Conservation (phyloP, 1,140 invertebrate species). For the Sitophilus oryzae region DNA sequence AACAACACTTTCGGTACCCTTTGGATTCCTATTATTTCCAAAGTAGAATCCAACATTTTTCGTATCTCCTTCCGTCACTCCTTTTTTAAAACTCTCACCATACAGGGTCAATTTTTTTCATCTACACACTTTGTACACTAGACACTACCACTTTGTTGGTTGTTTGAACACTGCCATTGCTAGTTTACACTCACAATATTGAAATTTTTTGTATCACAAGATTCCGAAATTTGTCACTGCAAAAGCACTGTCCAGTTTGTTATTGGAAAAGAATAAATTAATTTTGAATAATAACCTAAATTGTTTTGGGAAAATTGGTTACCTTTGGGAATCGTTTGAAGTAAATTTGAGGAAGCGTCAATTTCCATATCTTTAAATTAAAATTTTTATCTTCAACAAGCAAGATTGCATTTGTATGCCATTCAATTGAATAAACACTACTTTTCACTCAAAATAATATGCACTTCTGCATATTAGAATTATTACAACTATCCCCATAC, state of each 20-base stretch:
- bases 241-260: conserved; percentile 35
- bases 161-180: conserved; percentile 6
- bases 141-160: conserved; percentile 12
- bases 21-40: conserved; percentile 23
- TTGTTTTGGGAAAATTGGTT: conserved; percentile 27
- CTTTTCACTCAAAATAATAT: too few relatives aligned
- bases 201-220: conserved; percentile 18
- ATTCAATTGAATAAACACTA: too few relatives aligned
- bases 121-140: conserved; percentile 22
- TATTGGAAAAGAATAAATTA: conserved; percentile 35
- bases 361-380: too few relatives aligned
- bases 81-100: conserved; percentile 32
- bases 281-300: conserved; percentile 38
- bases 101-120: conserved; percentile 29
- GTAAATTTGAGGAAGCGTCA: conserved; percentile 36
- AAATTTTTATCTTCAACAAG: too few relatives aligned
- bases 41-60: conserved; percentile 19
- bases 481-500: too few relatives aligned
- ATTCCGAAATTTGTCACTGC: conserved; percentile 28
- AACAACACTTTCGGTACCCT: conserved; percentile 32
- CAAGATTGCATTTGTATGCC: too few relatives aligned
- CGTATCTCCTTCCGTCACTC: conserved; percentile 29
- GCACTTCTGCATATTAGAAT: too few relatives aligned
- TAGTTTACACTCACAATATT: conserved; percentile 11
- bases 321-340: conserved; percentile 38